Conservation (phyloP, 2,888 invertebrate species). For the Conistra vaccinii region DNA sequence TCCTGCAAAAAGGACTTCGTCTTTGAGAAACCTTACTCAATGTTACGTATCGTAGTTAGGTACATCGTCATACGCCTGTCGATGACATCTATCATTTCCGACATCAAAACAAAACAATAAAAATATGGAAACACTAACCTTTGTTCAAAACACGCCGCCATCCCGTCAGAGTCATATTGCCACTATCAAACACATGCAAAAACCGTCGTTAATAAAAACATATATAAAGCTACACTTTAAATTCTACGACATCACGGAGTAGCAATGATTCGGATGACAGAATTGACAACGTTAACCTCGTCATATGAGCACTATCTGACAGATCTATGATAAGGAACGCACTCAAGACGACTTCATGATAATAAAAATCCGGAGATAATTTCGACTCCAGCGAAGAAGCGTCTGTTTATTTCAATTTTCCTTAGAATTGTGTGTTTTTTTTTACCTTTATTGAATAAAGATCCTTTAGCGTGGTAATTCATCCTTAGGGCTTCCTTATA, state of each 20-base stretch:
- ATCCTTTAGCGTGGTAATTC: background rate
- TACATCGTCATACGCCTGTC: background rate
- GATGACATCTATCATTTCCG: background rate
- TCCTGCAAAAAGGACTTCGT: too few species aligned
- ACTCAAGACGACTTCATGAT: conserved; percentile 63
- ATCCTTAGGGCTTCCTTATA: background rate
- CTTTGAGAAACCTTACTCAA: background rate
- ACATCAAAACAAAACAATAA: background rate
- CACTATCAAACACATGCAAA: conserved; percentile 12
- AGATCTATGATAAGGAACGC: conserved; percentile 52
- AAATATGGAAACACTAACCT: conserved; percentile 69
- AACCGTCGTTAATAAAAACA: background rate
- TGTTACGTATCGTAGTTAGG: too few species aligned
- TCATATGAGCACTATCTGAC: conserved; percentile 42
- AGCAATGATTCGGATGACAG: conserved; percentile 35
- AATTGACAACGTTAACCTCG: conserved; percentile 45
- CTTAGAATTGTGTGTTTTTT: conserved; percentile 4
- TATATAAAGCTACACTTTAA: conserved; percentile 20
- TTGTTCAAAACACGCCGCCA: conserved; percentile 83
- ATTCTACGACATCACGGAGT: conserved; percentile 16
- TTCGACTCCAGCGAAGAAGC: conserved; percentile 1
- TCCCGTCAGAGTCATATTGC: conserved; percentile 80
- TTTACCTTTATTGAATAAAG: background rate
- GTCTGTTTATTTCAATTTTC: background rate
- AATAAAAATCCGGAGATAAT: conserved; percentile 50